Conservation (phyloP, 2,113 vertebrate genomes). For the Emydocephalus ijimae region DNA sequence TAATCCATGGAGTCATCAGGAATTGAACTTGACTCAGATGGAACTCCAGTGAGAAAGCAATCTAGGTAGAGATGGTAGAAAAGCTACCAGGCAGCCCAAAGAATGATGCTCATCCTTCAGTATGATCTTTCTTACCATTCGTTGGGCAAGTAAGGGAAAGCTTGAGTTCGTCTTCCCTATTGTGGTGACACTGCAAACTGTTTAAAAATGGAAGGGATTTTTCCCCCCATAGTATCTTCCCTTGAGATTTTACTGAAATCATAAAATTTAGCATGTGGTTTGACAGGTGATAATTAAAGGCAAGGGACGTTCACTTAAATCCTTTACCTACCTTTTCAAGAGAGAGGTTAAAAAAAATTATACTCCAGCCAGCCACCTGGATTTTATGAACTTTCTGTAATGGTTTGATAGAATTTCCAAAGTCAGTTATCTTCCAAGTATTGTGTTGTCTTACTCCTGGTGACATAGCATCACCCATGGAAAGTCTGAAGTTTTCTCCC, state of each 20-base stretch:
- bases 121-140: not conserved
- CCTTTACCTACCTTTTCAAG: not conserved
- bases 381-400: not conserved
- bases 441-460: not conserved
- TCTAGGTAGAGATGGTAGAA: not conserved
- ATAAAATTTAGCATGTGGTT: not conserved
- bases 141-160: not conserved
- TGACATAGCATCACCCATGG: not conserved
- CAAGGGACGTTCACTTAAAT: not conserved
- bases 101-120: not conserved
- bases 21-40: not conserved
- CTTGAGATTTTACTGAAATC: not conserved
- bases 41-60: not conserved
- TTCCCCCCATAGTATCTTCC: not conserved
- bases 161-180: not conserved
- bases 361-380: not conserved
- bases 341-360: not conserved
- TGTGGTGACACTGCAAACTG: not conserved
- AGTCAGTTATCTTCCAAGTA: not conserved
- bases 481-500: not conserved
- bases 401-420: not conserved
- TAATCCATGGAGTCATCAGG: not conserved
- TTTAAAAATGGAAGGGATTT: not conserved
- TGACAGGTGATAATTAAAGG: not conserved
- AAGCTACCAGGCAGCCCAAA: not conserved